These are phyloP conservation scores for Psophia crepitans DNA, from an alignment of 2,113 vertebrate genomes.

Conservation along the genomic window DNA sequence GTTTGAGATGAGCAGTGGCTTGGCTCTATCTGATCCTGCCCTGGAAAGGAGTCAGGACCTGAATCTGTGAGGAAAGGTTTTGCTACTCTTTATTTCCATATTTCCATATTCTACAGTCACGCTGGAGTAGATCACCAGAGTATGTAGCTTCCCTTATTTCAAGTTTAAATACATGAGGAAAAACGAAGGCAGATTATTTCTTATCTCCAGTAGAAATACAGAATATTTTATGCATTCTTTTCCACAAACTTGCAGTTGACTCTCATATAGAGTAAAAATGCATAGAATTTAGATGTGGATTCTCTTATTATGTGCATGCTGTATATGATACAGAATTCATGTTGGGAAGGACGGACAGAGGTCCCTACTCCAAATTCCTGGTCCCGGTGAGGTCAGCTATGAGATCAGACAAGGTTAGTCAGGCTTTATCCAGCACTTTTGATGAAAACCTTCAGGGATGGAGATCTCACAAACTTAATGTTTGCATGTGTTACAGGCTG, in stretches of 20 bases:
- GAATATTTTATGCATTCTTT: neutral
- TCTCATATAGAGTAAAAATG: neutral
- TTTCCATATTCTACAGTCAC: neutral
- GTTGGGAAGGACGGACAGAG: neutral
- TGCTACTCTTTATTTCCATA: neutral
- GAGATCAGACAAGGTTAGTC: neutral
- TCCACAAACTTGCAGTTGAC: neutral
- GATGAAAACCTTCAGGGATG: neutral
- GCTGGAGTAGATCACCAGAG: neutral
- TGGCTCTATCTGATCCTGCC: neutral
- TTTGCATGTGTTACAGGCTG: neutral
- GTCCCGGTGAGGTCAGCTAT: neutral
- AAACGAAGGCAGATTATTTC: neutral
- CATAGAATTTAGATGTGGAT: neutral
- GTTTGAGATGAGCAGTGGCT: neutral
- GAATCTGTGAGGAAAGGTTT: neutral
- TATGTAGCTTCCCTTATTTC: neutral
- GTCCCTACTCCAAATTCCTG: neutral
- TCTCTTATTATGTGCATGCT: neutral
- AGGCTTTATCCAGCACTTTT: neutral
- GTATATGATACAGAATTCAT: neutral
- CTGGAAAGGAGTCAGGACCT: neutral
- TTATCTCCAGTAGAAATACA: neutral
- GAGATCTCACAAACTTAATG: neutral
- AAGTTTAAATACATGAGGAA: neutral